Base-by-base conservation (phyloP, 2,888 invertebrate genomes). In the Agrochola lychnidis region DNA sequence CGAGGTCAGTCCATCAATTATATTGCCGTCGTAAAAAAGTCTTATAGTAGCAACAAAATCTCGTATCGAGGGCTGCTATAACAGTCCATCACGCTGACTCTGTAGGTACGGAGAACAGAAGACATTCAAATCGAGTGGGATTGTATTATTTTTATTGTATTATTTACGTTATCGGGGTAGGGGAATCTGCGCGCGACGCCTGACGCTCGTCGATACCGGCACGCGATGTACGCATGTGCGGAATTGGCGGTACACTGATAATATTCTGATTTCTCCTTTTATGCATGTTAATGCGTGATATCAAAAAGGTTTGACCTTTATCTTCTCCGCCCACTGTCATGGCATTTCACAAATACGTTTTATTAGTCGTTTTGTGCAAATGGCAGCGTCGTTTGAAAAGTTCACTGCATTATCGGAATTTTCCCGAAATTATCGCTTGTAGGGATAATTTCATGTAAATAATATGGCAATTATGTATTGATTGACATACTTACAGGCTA, bases 131-230 rank as follows among this genome's bases (percentile, higher is more conserved):
- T 94, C 89, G 90, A 93, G 92, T 90, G 87, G 91, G 89, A 93
- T 94, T 93, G 92, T 94, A 93, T 94, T 95, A 95, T 95, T 94
- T 95, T 95, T 95, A 95, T 96, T 94, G 93, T 94, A 94, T 95
- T 95, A 95, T 95, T 95, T 95, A 95, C 91, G 90, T 93, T 91
- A 93, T 92, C 87, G 92, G 92, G 91, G 90, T 81, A 79, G 45
- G 84, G 92, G 94, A 94, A 94, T 87, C 93, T 96, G 96, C 94
- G 94, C 94, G 92, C 84, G 86, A 83, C 85, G 89, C 89, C 84
- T 81, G 80, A 83, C 85, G 89, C 90, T 48, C 57, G 93, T 96
- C 96, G 94, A 96, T 96, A 96, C 88, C 84, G 81, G 36, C 36
- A 76, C 70, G 73, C 70, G 73, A 83, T 86, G 73, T 93, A 93